These are phyloP conservation scores for Yoshiicerus persimilis DNA, from an alignment of 1,140 invertebrate species.

Conservation along the genomic window DNA sequence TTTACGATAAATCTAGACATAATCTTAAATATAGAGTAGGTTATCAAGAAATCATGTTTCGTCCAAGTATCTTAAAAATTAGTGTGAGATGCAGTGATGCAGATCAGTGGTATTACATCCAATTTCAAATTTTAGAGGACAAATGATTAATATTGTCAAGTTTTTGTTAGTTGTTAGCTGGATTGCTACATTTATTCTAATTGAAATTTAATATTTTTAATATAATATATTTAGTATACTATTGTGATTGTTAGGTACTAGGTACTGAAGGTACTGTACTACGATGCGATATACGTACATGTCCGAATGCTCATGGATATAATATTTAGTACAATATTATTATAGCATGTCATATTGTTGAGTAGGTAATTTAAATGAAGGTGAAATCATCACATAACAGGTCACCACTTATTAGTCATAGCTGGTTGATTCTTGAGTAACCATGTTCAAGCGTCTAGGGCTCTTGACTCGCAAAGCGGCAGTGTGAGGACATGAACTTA, in stretches of 20 bases:
- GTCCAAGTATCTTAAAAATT: too few relatives aligned
- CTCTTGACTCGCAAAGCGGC: conserved; percentile 78
- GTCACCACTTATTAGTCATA: conserved; percentile 72
- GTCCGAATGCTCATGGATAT: too few relatives aligned
- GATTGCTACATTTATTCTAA: neutral
- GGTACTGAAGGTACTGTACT: neutral
- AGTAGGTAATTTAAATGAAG: neutral
- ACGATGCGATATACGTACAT: neutral
- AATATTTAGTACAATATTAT: too few relatives aligned
- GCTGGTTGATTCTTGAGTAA: conserved; percentile 85
- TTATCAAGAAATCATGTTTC: too few relatives aligned
- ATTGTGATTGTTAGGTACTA: neutral
- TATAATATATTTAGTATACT: neutral
- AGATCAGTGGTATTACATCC: too few relatives aligned
- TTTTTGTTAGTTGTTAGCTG: neutral
- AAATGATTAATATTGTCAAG: neutral
- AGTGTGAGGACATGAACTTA: conserved; percentile 61
- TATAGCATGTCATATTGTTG: neutral
- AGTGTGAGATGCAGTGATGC: too few relatives aligned
- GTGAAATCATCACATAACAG: neutral
- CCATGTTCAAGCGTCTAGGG: conserved; percentile 79
- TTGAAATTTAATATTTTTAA: neutral
- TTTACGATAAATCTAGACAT: too few relatives aligned
- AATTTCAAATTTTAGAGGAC: neutral
- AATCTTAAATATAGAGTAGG: too few relatives aligned